Conservation (phyloP, 2,888 invertebrate species). For the Antheraea yamamai region DNA sequence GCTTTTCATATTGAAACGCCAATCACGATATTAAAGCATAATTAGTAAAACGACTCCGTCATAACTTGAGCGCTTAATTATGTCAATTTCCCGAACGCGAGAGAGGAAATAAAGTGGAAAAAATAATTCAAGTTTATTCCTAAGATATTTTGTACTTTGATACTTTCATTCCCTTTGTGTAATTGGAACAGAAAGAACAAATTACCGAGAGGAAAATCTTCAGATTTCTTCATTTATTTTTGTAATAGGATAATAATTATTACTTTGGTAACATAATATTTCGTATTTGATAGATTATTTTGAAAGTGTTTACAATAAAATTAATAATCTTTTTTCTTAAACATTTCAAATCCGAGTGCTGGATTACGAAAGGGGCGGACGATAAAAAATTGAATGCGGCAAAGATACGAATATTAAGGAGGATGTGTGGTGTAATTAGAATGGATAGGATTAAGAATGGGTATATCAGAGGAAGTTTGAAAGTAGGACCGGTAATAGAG, state of each 20-base stretch:
- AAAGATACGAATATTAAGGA: too few relatives aligned
- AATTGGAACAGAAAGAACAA: constrained; percentile 58
- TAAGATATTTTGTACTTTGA: constrained; percentile 49
- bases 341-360: too few relatives aligned
- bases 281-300: neutral
- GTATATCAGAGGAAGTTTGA: too few relatives aligned
- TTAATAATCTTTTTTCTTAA: neutral
- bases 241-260: constrained; percentile 61
- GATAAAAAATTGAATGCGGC: too few relatives aligned
- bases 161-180: constrained; percentile 49
- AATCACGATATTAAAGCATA: constrained; percentile 43
- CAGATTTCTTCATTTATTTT: constrained; percentile 60
- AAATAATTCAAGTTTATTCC: constrained; percentile 46
- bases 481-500: too few relatives aligned
- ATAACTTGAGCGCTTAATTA: constrained; percentile 49
- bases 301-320: neutral
- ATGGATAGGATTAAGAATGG: too few relatives aligned
- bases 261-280: constrained; percentile 34
- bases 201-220: constrained; percentile 51
- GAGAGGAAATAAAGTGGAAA: constrained; percentile 43
- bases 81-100: constrained; percentile 37
- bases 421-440: too few relatives aligned
- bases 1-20: constrained; percentile 34
- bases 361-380: too few relatives aligned
- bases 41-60: constrained; percentile 46